Evolutionary conservation across 1,140 invertebrate genomes (phyloP), one percentile per base, ranked within the genome.

Genomic region (Drosophila kurseongensis): DNA sequence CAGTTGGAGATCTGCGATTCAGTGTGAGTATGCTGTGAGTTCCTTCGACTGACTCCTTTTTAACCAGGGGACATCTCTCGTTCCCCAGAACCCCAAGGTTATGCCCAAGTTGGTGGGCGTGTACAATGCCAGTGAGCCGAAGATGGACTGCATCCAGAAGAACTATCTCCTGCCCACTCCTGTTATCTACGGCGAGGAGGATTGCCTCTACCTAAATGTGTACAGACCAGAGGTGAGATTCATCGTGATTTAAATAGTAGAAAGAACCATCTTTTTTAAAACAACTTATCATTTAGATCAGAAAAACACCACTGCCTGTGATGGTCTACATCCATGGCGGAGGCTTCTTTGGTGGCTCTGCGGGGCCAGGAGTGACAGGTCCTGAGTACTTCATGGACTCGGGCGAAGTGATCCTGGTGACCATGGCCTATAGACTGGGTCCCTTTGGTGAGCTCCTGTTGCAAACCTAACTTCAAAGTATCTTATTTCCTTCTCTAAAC

Each of bases 161-260:
- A 92, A 92, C 66, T 90, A 88, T 66, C 63, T 92, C 14, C 7
- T 92, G 42, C 90, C 90, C 2, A 79, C 66, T 23, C 88, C 90
- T 0, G 10, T 61, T 0, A 65, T 92, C 23, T 72, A 75, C 10
- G 93, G 93, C 12, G 42, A 74, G 2, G 95, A 95, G 83, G 94
- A 95, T 81, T 95, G 95, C 71, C 89, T 95, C 0, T 95, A 94
- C 73, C 78, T 95, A 12, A 95, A 95, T 76, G 93, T 95, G 14
- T 95, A 95, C 89, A 90, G 93, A 40, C 95, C 95, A 23, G 69
- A 85, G 75, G 94, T 95, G 71, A 80, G 73, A 9, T 7, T 32
- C 29, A 29, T 29, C 7, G 0, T 29, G n/a, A 5, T 3, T 0
- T 5, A n/a, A 27, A n/a, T 6, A 4, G 1, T 18, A n/a, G n/a